Evolutionary conservation across 2,888 invertebrate genomes (phyloP), one percentile per base, ranked within the genome.

Genomic region (Amblyjoppa fuscipennis): DNA sequence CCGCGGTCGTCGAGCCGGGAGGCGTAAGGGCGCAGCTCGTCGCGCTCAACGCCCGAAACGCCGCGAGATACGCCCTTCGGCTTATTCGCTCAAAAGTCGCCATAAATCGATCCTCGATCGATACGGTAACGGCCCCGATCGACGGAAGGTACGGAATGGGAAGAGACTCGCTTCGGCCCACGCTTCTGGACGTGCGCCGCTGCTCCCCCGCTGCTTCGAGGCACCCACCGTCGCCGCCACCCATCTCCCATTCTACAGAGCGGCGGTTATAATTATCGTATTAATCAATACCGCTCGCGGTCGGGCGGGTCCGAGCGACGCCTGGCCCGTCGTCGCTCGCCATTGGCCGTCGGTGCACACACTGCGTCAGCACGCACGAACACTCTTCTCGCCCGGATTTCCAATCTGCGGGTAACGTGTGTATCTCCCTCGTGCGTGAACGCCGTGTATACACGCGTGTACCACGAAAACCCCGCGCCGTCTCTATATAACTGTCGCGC

Each of bases 201-300:
- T 7, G 45, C 13, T 45, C 45, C 45, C 4, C 28, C 51, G 64
- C 28, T 16, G 51, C 66, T 64, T 25, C 38, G 41, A 38, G 41
- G 11, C 41, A 41, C 28, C 38, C 41, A 41, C 41, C 41, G 16
- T 68, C 41, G 16, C 25, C n/a, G 16, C 25, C 11, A 34, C 20
- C 41, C 45, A 68, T 13, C 34, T 34, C 66, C 64, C 45, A 45
- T 68, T 45, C 80, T 75, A 56, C 80, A 73, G 31, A 73, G 31
- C 51, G 84, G 70, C 41, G 84, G 75, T 84, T 84, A 80, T 84
- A 84, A 84, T 84, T 80, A 80, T 80, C 79, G 84, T 84, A 84
- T 84, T 84, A 84, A 84, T 84, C 84, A 84, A 84, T 84, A 84
- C 75, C 66, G 78, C 68, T 73, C 79, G 74, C 79, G 78, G 49